phyloP scores from a whole-genome alignment of 2,113 vertebrate genomes.

The Carlito syrichta region DNA sequence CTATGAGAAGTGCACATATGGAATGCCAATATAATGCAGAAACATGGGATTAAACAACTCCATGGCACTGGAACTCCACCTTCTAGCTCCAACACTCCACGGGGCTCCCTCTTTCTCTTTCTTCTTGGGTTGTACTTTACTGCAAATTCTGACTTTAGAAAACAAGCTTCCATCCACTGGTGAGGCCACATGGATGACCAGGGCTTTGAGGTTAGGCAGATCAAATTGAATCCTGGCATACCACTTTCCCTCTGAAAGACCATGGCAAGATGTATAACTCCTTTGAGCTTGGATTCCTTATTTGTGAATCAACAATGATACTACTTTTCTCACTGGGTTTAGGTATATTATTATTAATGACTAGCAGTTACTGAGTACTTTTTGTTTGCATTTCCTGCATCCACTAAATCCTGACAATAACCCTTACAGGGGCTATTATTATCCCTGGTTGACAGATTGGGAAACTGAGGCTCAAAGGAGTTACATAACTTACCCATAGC shows the following conservation, averaged over 20 bases:
- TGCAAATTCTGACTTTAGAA: background rate
- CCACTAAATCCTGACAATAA: background rate
- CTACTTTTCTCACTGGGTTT: background rate
- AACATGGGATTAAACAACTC: slow-evolving; percentile 40
- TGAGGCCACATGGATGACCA: background rate
- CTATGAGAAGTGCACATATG: slow-evolving; percentile 34
- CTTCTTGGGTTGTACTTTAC: background rate
- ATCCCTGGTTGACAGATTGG: background rate
- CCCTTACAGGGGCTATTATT: background rate
- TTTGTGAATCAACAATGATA: background rate
- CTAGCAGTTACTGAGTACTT: too few relatives aligned
- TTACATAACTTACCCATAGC: background rate
- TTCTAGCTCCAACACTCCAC: background rate
- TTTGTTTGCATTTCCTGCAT: background rate
- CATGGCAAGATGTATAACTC: background rate
- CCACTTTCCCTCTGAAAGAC: background rate
- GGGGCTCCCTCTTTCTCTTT: background rate
- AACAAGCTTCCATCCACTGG: background rate
- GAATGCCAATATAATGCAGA: slow-evolving; percentile 27
- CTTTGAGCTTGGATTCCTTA: background rate
- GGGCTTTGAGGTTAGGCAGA: background rate
- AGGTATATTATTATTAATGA: background rate
- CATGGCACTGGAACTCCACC: background rate
- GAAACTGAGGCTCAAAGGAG: background rate
- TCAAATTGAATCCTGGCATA: background rate